Base-by-base conservation (phyloP, 1,140 invertebrate species). In the Orius laevigatus region DNA sequence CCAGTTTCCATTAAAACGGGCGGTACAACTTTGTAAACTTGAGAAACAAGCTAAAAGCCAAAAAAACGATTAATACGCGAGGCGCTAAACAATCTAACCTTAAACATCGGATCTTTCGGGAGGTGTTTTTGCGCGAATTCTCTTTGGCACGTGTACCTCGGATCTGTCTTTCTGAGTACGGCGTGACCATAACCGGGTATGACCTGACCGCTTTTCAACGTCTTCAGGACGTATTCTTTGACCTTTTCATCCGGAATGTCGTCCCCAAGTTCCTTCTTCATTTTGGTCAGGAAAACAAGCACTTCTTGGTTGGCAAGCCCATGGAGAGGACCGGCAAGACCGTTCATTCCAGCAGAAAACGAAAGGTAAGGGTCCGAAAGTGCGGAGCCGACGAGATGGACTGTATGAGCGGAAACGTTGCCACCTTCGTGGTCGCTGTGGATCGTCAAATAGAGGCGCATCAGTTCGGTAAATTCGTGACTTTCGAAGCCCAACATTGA, bases 171-270 rank as follows among this genome's bases (percentile, higher is more conserved):
- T 49, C 93, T 78, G 11, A 97, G 74, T 2, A 97, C 93, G 58
- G 93, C 93, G 63, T 97, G 93, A 6, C 93, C 93, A 62, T 95
- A 97, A 18, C 93, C 93, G 46, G 93, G 93, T 19, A 97, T 86
- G 33, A 97, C 92, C 66, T 92, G 84, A 55, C 93, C 92, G 39
- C 82, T 81, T 67, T 95, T 94, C 10, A 97, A 70, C 0, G 89
- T 93, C 61, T 91, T 89, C 83, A 86, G 88, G 59, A 96, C 85
- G 67, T 90, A 96, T 10, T 94, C 84, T 62, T 87, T 86, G 10
- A 97, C 69, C 51, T 90, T 73, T 0, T 94, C 84, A 62, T 94
- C 86, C 14, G 78, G 79, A 14, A 84, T 79, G 56, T 80, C 76
- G 45, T 84, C 75, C 32, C 85, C 84, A 18, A 96, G 70, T 57